Percentiles rank a stretch among this genome's conserved stretches.
These are phyloP conservation scores for Amaurobius ferox DNA, from an alignment of 2,888 invertebrate genomes.

Conservation along the genomic window DNA sequence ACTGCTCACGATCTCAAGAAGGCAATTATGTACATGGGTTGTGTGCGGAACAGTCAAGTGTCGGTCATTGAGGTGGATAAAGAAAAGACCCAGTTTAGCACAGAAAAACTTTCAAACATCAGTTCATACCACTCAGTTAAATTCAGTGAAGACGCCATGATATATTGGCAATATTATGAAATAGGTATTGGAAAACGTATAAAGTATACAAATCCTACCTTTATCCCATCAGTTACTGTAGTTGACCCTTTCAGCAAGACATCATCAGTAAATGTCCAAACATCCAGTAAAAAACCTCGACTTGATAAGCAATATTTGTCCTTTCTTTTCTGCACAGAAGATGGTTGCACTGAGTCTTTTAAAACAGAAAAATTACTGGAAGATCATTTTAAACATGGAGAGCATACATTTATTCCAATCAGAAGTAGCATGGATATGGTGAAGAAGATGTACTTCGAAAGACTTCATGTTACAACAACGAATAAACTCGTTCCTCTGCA, in stretches of 20 bases:
- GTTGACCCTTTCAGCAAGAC: not conserved
- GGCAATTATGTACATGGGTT: not conserved
- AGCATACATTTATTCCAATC: not conserved
- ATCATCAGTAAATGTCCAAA: not conserved
- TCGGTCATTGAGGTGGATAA: not conserved
- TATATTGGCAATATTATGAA: not conserved
- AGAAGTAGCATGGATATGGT: not conserved
- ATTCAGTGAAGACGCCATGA: not conserved
- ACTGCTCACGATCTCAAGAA: not conserved
- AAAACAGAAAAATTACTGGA: not conserved
- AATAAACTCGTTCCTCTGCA: not conserved
- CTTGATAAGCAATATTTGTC: not conserved
- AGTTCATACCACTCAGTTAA: not conserved
- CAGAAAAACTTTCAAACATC: not conserved
- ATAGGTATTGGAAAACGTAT: too few species aligned
- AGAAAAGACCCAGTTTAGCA: not conserved
- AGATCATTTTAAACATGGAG: not conserved
- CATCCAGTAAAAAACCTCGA: not conserved
- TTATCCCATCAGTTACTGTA: not conserved
- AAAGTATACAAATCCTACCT: not conserved
- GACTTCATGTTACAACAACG: not conserved
- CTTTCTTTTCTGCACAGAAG: not conserved
- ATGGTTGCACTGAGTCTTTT: not conserved
- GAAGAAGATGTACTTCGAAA: not conserved
- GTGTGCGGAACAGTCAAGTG: not conserved